Conservation (phyloP, 2,888 invertebrate species). For the Synergus laeviventris region DNA sequence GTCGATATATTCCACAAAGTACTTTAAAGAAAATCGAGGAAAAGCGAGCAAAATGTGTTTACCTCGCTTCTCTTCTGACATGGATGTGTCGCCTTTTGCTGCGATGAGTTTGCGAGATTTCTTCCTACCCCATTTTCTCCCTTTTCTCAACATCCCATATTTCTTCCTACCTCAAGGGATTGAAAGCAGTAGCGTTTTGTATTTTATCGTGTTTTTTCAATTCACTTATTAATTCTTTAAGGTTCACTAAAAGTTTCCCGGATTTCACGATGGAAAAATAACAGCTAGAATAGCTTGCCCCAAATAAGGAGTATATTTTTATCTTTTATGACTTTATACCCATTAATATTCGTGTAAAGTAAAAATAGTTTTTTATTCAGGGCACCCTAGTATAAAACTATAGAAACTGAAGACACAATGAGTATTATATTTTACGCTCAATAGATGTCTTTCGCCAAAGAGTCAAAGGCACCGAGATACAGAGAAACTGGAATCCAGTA, state of each 20-base stretch:
- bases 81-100: constrained; percentile 35
- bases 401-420: background rate
- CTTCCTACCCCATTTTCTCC: constrained; percentile 18
- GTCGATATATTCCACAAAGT: constrained; percentile 22
- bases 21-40: constrained; percentile 37
- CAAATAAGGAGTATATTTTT: background rate
- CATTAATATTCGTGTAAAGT: background rate
- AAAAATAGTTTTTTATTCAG: background rate
- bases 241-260: background rate
- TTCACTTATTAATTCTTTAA: background rate
- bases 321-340: no score
- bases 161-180: background rate
- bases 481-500: constrained; percentile 25
- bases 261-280: background rate
- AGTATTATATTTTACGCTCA: constrained; percentile 12
- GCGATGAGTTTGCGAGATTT: constrained; percentile 36
- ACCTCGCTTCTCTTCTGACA: constrained; percentile 30
- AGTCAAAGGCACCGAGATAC: background rate
- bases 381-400: background rate
- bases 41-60: constrained; percentile 30
- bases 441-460: constrained; percentile 19
- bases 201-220: background rate
- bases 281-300: background rate
- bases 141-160: constrained; percentile 14
- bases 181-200: background rate